These are phyloP conservation scores for Muscidifurax raptorellus DNA, from an alignment of 1,140 invertebrate species.

Conservation along the genomic window DNA sequence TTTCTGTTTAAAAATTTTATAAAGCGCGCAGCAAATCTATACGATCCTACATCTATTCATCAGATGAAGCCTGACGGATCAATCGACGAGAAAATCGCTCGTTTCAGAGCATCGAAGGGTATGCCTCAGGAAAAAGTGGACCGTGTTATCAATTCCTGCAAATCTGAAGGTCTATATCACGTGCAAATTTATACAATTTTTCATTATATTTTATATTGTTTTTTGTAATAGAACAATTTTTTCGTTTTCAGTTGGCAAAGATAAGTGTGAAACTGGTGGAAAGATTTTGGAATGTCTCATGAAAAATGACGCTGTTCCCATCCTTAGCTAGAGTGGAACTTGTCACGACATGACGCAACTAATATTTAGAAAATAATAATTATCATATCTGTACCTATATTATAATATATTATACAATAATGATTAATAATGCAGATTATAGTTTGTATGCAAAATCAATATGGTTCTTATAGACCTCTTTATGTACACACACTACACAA, in stretches of 20 bases:
- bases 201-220: neutral
- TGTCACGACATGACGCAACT: no score
- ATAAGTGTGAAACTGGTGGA: slow-evolving; percentile 40
- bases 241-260: slow-evolving; percentile 12
- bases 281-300: slow-evolving; percentile 28
- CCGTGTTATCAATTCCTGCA: slow-evolving; percentile 13
- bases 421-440: no score
- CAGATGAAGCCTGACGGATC: slow-evolving; percentile 61
- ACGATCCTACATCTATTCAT: no score
- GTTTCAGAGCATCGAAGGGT: slow-evolving; percentile 56
- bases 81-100: slow-evolving; percentile 58
- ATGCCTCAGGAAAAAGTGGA: slow-evolving; percentile 42
- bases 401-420: no score
- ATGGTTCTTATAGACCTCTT: no score
- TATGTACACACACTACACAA: no score
- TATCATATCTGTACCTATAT: no score
- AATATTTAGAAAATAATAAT: no score
- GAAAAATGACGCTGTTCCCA: neutral
- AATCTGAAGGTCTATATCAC: neutral
- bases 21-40: no score
- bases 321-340: neutral
- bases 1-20: neutral
- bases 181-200: neutral
- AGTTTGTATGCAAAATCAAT: no score
- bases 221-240: neutral